phyloP scores from a whole-genome alignment of 2,797 vertebrate genomes.

The Dendrocincla fuliginosa region DNA sequence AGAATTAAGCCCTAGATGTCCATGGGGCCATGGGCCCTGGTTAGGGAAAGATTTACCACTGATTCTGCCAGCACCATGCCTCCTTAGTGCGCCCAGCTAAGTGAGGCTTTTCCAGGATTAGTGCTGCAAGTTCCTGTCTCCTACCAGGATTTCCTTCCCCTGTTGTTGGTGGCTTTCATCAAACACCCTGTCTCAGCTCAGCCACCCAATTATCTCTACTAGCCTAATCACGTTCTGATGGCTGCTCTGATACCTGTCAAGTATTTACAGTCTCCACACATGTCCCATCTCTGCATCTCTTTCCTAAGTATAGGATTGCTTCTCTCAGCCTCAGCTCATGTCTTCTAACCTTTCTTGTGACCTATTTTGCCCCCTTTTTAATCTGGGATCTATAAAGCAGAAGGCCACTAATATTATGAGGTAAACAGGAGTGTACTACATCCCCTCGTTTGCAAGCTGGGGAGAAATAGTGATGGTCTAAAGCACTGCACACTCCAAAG shows the following conservation, averaged over 20 bases:
- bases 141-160: background rate
- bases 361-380: background rate
- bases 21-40: rapidly evolving
- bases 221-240: rapidly evolving
- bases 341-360: background rate
- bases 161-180: background rate
- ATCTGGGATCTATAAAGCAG: background rate
- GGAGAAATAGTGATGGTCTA: background rate
- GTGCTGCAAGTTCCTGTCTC: background rate
- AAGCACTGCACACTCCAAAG: background rate
- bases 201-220: background rate
- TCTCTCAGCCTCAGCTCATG: background rate
- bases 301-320: background rate
- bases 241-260: background rate
- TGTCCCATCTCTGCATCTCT: background rate
- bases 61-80: background rate
- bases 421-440: background rate
- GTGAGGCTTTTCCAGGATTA: background rate
- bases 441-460: background rate
- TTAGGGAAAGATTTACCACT: background rate
- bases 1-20: background rate
- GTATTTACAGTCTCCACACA: background rate
- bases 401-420: background rate
- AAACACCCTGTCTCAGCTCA: background rate
- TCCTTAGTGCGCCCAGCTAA: background rate